Conservation (phyloP, 2,797 vertebrate genomes). For the Alfaro cultratus region DNA sequence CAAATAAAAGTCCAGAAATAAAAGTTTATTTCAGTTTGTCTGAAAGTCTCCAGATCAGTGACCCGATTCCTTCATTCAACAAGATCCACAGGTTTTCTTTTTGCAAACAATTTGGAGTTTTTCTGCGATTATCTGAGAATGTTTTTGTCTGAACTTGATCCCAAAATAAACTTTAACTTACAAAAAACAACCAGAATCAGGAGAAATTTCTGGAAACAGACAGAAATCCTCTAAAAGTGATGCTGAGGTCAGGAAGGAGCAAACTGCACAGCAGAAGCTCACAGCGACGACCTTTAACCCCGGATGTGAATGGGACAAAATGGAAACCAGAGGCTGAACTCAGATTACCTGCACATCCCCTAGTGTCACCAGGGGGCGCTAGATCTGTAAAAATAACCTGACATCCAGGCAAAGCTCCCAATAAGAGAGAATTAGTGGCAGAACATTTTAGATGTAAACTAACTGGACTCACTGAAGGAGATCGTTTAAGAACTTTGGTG, state of each 20-base stretch:
- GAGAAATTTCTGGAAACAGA: background rate
- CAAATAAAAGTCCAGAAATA: constrained; percentile 18
- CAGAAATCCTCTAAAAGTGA: background rate
- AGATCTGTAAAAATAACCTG: background rate
- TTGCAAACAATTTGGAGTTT: background rate
- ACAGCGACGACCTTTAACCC: background rate
- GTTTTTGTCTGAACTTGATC: background rate
- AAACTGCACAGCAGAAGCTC: background rate
- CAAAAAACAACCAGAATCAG: background rate
- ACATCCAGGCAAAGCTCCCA: background rate
- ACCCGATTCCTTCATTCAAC: background rate
- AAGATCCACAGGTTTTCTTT: background rate
- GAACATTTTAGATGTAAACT: background rate
- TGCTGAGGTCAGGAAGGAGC: background rate
- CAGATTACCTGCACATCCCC: background rate
- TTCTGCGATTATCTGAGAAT: background rate
- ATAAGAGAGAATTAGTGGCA: background rate
- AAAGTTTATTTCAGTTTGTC: constrained; percentile 47
- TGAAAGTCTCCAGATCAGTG: too few species aligned
- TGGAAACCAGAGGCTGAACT: background rate
- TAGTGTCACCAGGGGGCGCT: background rate
- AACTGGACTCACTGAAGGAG: background rate
- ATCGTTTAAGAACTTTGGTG: background rate
- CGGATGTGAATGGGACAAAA: background rate
- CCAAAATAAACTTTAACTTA: background rate